Percentiles rank a stretch among this genome's conserved stretches.
Evolutionary conservation across 2,888 invertebrate genomes (phyloP).

Genomic region (Pseudococcus longispinus): DNA sequence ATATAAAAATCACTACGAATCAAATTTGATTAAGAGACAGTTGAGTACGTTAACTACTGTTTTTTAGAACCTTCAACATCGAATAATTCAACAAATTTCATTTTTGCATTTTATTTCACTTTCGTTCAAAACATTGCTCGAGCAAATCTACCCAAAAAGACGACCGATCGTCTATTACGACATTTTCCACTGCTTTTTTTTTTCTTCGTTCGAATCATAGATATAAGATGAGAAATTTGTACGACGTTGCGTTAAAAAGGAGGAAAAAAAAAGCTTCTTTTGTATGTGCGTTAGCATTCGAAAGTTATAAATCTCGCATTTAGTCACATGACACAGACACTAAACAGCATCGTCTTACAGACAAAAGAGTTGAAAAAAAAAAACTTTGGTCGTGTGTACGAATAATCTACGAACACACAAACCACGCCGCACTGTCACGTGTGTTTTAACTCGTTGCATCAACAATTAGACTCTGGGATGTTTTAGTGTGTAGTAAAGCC

Average conservation of each 20-base stretch:
- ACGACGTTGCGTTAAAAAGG: background rate
- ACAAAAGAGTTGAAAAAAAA: background rate
- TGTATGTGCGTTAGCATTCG: constrained; percentile 11
- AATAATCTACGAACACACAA: background rate
- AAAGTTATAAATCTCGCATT: constrained; percentile 34
- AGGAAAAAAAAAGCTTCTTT: background rate
- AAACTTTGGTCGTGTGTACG: background rate
- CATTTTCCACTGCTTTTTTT: background rate
- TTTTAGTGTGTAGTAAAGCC: background rate
- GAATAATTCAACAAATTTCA: too few species aligned
- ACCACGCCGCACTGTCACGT: background rate
- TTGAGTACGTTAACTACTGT: too few species aligned
- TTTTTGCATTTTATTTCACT: too few species aligned
- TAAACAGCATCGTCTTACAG: background rate
- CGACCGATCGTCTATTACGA: background rate
- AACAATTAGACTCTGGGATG: background rate
- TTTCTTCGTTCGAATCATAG: background rate
- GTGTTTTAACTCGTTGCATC: constrained; percentile 9
- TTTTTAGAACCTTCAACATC: too few species aligned
- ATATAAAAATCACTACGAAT: too few species aligned
- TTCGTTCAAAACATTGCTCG: background rate
- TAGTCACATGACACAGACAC: constrained; percentile 24
- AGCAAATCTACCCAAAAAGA: background rate
- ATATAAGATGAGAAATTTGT: background rate
- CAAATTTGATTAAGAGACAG: too few species aligned